Evolutionary conservation across 1,140 invertebrate genomes (phyloP), one percentile per base, ranked within the genome.

Genomic region (Panonychus citri): DNA sequence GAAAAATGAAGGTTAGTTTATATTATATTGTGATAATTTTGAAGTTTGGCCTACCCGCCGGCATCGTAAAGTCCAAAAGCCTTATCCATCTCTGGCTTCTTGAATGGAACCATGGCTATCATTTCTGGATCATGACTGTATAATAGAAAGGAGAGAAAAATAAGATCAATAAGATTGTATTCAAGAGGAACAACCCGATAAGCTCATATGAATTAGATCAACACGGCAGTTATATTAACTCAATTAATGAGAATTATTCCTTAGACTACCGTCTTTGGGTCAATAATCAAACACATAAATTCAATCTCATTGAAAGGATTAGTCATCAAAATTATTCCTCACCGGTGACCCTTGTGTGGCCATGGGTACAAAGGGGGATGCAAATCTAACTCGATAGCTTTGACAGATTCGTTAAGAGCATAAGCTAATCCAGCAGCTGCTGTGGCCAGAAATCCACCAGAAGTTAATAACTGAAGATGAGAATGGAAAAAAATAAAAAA

Each of bases 341-440:
- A 79, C 77, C 73, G 88, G 83, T 70, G 95, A 88, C 84, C 82
- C 60, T 76, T 73, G 64, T 94, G 88, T 58, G 66, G 76, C 88
- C 89, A 96, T 24, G 81, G 80, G 65, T 82, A 80, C 21, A 78
- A 75, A 3, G 82, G 80, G 26, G 85, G 71, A 68, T 90, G 84
- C 34, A 88, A 80, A 63, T 81, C 78, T 25, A 81, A 54, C 17
- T 73, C 72, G 57, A 64, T 60, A 21, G 90, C 91, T 66, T 81
- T 77, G 42, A 94, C 81, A 1, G 86, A 85, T 63, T 81, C 78
- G 67, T 94, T 86, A 55, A 96, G 70, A 24, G 88, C 81, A 55
- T 62, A 60, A n/a, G 56, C 27, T 19, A 65, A 24, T 15, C 64
- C 64, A n/a, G 63, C 59, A 19, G 50, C 54, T 2, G 58, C 63